phyloP scores from a whole-genome alignment of 2,113 vertebrate genomes.

The Bothrops jararaca region DNA sequence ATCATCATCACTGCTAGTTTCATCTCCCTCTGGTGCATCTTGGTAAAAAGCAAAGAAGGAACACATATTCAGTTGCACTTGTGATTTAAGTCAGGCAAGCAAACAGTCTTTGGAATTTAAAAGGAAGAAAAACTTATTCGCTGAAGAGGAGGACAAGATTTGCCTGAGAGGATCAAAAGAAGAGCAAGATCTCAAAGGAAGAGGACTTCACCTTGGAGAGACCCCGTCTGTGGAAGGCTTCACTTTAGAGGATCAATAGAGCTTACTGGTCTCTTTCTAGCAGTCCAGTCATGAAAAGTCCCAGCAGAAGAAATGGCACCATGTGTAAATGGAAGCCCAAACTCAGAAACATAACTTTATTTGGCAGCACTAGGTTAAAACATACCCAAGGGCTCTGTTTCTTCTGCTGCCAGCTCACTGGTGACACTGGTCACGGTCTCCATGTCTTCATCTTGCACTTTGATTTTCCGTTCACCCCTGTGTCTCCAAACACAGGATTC shows the following conservation, averaged over 20 bases:
- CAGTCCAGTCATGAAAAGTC: not conserved
- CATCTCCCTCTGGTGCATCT: conserved; percentile 51
- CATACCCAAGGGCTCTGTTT: conserved; percentile 84
- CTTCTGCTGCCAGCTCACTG: conserved; percentile 80
- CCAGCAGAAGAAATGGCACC: not conserved
- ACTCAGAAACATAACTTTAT: not conserved
- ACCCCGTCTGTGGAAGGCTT: not conserved
- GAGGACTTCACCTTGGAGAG: not conserved
- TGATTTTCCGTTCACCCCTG: conserved; percentile 87
- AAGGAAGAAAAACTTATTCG: not conserved
- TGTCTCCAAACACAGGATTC: conserved; percentile 89
- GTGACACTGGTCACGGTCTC: conserved; percentile 76
- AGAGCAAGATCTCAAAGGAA: not conserved
- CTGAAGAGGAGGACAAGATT: not conserved
- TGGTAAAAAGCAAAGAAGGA: not conserved
- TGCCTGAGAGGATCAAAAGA: not conserved
- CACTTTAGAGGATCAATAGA: not conserved
- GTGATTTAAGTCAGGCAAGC: rapidly evolving
- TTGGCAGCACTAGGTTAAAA: not conserved
- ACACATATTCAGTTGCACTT: not conserved
- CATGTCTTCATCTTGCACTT: conserved; percentile 86
- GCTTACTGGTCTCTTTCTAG: not conserved
- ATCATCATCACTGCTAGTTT: conserved; percentile 56
- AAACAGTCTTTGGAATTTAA: not conserved
- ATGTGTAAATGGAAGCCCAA: not conserved